Conservation (phyloP, 2,113 vertebrate genomes). For the Lampris megalopsis region DNA sequence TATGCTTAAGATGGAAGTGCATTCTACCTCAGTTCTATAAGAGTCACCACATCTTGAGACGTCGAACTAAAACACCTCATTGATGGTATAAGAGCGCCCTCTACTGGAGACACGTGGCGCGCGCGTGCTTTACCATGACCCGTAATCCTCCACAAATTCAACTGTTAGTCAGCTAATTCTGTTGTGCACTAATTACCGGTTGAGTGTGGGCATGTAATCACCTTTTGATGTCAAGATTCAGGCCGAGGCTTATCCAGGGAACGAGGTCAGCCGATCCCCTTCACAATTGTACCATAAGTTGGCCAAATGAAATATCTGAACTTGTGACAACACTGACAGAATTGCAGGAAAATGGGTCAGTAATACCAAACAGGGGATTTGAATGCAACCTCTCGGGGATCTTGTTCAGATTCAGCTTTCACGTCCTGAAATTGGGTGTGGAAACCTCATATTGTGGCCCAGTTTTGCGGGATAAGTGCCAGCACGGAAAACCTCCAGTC, state of each 20-base stretch:
- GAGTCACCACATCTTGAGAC: background rate
- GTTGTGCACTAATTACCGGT: background rate
- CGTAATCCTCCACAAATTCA: background rate
- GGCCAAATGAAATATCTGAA: background rate
- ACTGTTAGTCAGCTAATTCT: background rate
- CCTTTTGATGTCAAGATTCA: too few relatives aligned
- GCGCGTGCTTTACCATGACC: too few relatives aligned
- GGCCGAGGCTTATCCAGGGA: background rate
- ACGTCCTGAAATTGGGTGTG: too few relatives aligned
- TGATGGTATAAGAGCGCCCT: slow-evolving; percentile 32
- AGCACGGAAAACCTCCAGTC: too few relatives aligned
- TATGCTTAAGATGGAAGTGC: too few relatives aligned
- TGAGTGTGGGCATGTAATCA: background rate
- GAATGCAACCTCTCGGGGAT: too few relatives aligned
- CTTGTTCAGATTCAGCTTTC: too few relatives aligned
- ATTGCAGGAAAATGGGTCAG: background rate
- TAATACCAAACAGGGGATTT: background rate
- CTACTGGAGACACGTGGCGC: slow-evolving; percentile 25
- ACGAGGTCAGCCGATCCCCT: background rate
- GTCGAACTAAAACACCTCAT: background rate
- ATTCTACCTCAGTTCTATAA: too few relatives aligned
- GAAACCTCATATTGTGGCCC: too few relatives aligned
- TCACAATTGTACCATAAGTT: background rate
- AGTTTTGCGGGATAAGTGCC: too few relatives aligned
- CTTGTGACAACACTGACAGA: background rate